phyloP scores from a whole-genome alignment of 1,140 invertebrate genomes.

The Eriosoma lanigerum region DNA sequence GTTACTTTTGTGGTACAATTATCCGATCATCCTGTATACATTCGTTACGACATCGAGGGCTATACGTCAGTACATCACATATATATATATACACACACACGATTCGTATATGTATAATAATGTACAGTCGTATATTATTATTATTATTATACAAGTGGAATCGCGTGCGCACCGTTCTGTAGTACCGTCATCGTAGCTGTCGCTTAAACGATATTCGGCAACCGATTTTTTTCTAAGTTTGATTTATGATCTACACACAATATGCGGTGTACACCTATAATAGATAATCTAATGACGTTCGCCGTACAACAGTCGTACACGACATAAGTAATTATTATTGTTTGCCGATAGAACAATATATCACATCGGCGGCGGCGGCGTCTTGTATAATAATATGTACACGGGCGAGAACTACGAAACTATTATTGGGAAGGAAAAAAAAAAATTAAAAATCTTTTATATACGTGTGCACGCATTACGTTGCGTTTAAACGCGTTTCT shows the following conservation, averaged over 20 bases:
- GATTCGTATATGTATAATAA: no score
- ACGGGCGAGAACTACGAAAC: background rate
- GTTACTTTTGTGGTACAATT: no score
- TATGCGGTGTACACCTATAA: background rate
- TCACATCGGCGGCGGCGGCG: background rate
- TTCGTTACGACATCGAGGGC: no score
- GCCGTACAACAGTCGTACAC: background rate
- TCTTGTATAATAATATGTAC: background rate
- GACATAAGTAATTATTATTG: slow-evolving; percentile 13
- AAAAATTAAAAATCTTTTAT: slow-evolving; percentile 7
- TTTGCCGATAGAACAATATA: slow-evolving; percentile 24
- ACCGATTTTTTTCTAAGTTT: no score
- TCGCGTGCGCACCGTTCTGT: background rate
- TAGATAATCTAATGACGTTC: background rate
- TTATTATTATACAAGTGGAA: no score
- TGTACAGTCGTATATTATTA: no score
- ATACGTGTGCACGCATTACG: background rate
- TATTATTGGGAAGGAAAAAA: background rate
- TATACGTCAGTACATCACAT: no score
- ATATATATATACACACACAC: no score
- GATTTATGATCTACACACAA: background rate
- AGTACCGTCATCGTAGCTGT: no score
- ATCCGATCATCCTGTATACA: no score
- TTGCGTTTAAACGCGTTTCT: background rate
- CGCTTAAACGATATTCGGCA: background rate